phyloP scores from a whole-genome alignment of 2,888 invertebrate genomes.

The Ochropacha duplaris region DNA sequence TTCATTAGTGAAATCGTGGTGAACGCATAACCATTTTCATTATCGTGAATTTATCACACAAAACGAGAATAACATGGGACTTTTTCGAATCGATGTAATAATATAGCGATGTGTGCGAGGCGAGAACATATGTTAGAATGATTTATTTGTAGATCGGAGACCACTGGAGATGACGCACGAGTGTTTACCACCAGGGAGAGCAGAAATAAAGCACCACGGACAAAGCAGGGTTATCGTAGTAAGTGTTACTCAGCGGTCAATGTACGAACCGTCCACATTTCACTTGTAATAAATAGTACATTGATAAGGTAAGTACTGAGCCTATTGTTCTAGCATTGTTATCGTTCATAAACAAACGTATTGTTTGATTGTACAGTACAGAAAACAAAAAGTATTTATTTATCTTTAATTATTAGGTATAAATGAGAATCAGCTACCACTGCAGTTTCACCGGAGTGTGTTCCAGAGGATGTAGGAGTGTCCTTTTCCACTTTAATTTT shows the following conservation, averaged over 20 bases:
- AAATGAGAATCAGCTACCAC: no score
- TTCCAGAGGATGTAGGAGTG: no score
- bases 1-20: conserved; percentile 32
- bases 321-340: conserved; percentile 57
- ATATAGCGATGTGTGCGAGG: conserved; percentile 28
- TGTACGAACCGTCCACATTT: conserved; percentile 52
- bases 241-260: conserved; percentile 65
- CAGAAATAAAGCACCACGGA: conserved; percentile 68
- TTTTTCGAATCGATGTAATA: conserved; percentile 25
- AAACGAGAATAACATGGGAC: conserved; percentile 5
- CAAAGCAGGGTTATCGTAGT: conserved; percentile 65
- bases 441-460: no score
- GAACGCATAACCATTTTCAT: conserved; percentile 22
- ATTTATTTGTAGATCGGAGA: conserved; percentile 71
- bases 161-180: conserved; percentile 73
- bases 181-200: conserved; percentile 75
- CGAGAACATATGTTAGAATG: conserved; percentile 53
- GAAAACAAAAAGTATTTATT: conserved; percentile 25
- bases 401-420: no score
- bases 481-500: no score
- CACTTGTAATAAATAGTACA: conserved; percentile 40
- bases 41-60: conserved; percentile 10
- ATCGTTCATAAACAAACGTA: conserved; percentile 37
- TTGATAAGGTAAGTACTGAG: conserved; percentile 57
- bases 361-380: conserved; percentile 32